Base-by-base conservation (phyloP, 2,113 vertebrate species). In the Acinonyx jubatus region DNA sequence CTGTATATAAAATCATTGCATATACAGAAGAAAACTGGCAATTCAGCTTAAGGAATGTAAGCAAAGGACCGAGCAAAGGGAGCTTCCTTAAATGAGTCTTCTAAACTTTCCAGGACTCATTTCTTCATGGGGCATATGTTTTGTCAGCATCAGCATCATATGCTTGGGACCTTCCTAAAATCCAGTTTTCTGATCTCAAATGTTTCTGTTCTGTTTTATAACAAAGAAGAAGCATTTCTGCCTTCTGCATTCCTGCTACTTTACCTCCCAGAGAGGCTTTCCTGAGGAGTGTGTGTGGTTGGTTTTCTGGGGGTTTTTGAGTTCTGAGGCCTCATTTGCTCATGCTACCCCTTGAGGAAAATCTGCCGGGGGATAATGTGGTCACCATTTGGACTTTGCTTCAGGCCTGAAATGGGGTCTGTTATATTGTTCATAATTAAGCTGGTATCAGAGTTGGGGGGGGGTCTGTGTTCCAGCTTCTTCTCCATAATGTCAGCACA, bases 11-110 rank as follows among this genome's bases (percentile, higher is more conserved):
- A 94, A 90, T 78, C 78, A 55, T 45, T 85, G 90, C 84, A 86
- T 74, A 80, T 33, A 36, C 61, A 95, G 88, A 94, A 87, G 96
- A 69, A 96, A 94, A 27, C 88, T 52, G 94, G 68, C 55, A 38
- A 86, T 78, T 87, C 50, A 68, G 5, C 61, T 36, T 92, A 50
- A 92, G 94, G 96, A 96, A 93, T 94, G 91, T 86, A 87, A 93
- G 92, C 96, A 95, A 88, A 89, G 66, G 78, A 48, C 0, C 1
- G 61, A 83, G 36, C 57, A 63, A 80, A 55, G 78, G 61, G 79
- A 82, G 80, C 55, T 85, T 92, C 88, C 33, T 71, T 25, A 61
- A 36, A 61, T 23, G 91, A 89, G 50, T 18, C 21, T 45, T 81
- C 89, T 65, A 57, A 80, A 29, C 74, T 69, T 57, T 55, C 36